Base-by-base conservation (phyloP, 1,140 invertebrate genomes). In the Papilio polytes region DNA sequence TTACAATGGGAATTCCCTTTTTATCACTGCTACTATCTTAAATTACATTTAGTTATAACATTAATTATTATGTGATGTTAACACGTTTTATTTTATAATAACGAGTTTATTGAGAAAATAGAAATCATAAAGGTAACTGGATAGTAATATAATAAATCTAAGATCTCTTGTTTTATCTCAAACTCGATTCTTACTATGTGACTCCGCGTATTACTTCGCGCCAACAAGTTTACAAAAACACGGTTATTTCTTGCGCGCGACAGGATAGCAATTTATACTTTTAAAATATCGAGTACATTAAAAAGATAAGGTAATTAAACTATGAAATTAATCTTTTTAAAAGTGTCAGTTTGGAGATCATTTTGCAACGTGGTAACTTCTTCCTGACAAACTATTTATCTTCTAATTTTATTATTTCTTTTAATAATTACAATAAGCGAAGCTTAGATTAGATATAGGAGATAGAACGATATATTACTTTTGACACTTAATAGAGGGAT, bases 161-260 rank as follows among this genome's bases (percentile, higher is more conserved):
- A 20, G 13, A 66, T 78, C 46, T 59, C 77, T 63, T 63, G 77
- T 44, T 63, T 78, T 77, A 77, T 77, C 74, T 77, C 53, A 44
- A 78, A 78, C 53, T 78, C 77, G 77, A 78, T 78, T 78, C 56
- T 20, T 78, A 44, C 22, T 78, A 63, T 41, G 53, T 13, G 10
- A 63, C 31, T 22, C 31, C 18, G 53, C 77, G 77, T 78, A 78
- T 66, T 44, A 78, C 77, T 78, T 78, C 77, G 76, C 76, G 77
- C 77, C 56, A 78, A 66, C 77, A 78, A 78, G 77, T 78, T 78
- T 78, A 78, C 22, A 41, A 78, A 78, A 78, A 78, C 77, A 78
- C 77, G 77, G 77, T 78, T 78, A 78, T 41, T 63, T 78, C 77
- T 59, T 78, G 56, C 77, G 77, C 8, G 56, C 26, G 51, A 56